Conservation (phyloP, 2,797 vertebrate species). For the Onychomys leucogaster region DNA sequence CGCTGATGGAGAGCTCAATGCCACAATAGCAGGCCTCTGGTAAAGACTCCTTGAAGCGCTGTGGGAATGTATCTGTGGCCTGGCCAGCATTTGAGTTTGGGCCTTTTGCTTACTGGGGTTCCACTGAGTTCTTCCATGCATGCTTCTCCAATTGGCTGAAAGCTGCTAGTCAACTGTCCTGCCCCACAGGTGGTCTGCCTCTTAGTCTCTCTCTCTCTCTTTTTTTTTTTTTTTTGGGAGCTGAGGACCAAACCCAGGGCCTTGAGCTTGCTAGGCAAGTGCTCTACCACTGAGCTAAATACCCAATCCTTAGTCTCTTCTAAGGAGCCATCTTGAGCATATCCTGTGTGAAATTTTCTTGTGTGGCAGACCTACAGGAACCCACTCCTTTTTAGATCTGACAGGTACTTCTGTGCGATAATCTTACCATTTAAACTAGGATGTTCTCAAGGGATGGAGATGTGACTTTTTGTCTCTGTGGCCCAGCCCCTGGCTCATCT, state of each 20-base stretch:
- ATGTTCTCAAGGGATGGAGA: neutral
- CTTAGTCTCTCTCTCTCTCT: neutral
- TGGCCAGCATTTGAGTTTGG: neutral
- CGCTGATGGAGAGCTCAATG: neutral
- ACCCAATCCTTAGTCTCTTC: too few species aligned
- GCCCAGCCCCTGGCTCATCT: neutral
- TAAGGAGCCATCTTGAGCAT: neutral
- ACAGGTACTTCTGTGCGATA: fast-evolving
- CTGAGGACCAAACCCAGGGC: too few species aligned
- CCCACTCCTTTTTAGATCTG: neutral
- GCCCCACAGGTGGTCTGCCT: neutral
- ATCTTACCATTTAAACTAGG: neutral
- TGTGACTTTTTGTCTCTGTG: neutral
- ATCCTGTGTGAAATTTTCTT: neutral
- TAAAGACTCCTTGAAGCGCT: neutral
- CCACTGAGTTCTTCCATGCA: fast-evolving
- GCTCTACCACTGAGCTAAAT: too few species aligned
- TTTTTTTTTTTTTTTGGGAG: too few species aligned
- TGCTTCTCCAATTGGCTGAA: neutral
- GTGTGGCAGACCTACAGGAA: neutral
- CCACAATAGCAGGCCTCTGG: neutral
- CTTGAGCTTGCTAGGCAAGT: too few species aligned
- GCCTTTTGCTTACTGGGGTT: neutral
- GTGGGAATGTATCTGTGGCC: neutral
- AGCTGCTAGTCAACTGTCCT: neutral